phyloP scores from a whole-genome alignment of 2,888 invertebrate species.

The Nebria salina region DNA sequence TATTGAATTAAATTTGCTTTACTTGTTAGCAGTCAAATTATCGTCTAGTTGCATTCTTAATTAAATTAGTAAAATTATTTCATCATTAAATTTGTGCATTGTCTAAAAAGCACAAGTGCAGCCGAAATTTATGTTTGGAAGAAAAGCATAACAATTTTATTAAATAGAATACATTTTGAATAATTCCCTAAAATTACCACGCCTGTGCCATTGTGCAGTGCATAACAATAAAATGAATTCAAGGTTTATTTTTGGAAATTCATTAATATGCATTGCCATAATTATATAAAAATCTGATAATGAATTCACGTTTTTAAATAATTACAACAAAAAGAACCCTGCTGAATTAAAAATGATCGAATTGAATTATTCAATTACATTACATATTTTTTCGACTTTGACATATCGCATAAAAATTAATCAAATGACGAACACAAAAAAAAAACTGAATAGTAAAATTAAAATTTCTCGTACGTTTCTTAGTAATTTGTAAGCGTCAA shows the following conservation, averaged over 20 bases:
- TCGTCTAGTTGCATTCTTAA: background rate
- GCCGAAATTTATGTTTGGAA: background rate
- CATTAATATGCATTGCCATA: background rate
- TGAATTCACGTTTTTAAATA: background rate
- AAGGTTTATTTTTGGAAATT: background rate
- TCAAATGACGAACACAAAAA: background rate
- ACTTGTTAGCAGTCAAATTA: background rate
- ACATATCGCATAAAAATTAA: constrained; percentile 2
- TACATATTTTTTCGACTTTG: background rate
- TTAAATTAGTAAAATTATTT: background rate
- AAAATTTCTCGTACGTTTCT: constrained; percentile 3
- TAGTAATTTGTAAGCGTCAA: constrained; percentile 15
- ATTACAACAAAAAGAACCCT: background rate
- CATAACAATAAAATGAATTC: background rate
- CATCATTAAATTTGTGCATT: no score
- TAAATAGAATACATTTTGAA: background rate
- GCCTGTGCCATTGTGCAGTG: background rate
- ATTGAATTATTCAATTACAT: background rate
- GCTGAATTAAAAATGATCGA: background rate
- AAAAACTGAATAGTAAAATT: background rate
- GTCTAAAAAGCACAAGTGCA: no score
- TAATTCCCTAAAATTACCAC: background rate
- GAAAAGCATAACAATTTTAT: background rate
- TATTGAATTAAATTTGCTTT: constrained; percentile 6
- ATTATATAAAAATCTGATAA: background rate